Percentiles rank a stretch among this genome's conserved stretches.
phyloP scores from a whole-genome alignment of 2,113 vertebrate species.

The Scophthalmus maximus region DNA sequence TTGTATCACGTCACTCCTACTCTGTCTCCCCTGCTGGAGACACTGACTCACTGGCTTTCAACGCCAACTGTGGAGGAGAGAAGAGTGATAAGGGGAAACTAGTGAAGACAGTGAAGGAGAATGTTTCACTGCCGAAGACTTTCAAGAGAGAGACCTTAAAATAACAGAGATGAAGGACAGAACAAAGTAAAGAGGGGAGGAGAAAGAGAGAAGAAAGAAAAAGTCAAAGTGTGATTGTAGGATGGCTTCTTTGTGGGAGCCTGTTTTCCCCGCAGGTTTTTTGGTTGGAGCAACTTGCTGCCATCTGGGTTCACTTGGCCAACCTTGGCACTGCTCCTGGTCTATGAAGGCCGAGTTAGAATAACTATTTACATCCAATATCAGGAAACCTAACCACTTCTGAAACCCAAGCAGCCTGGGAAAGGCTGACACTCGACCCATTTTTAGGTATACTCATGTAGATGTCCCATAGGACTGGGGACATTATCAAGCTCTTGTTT shows the following conservation, averaged over 20 bases:
- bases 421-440: slow-evolving; percentile 38
- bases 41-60: slow-evolving; percentile 51
- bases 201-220: neutral
- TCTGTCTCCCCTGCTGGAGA: slow-evolving; percentile 44
- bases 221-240: neutral
- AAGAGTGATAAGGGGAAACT: slow-evolving; percentile 38
- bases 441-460: slow-evolving; percentile 32
- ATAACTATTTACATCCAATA: slow-evolving; percentile 64
- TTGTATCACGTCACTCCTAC: slow-evolving; percentile 28
- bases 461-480: slow-evolving; percentile 30
- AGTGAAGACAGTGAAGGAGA: slow-evolving; percentile 32
- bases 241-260: slow-evolving; percentile 33
- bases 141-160: slow-evolving; percentile 38
- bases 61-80: slow-evolving; percentile 29
- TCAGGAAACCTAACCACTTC: slow-evolving; percentile 51
- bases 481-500: slow-evolving; percentile 31
- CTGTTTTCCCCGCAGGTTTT: slow-evolving; percentile 63
- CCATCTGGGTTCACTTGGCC: slow-evolving; percentile 78
- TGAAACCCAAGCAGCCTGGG: slow-evolving; percentile 69
- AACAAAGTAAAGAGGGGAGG: neutral
- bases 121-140: slow-evolving; percentile 27
- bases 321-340: slow-evolving; percentile 60
- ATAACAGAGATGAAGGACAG: slow-evolving; percentile 34
- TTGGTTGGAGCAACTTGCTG: slow-evolving; percentile 40
- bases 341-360: slow-evolving; percentile 58